phyloP scores from a whole-genome alignment of 2,113 vertebrate genomes.

The Canis aureus region DNA sequence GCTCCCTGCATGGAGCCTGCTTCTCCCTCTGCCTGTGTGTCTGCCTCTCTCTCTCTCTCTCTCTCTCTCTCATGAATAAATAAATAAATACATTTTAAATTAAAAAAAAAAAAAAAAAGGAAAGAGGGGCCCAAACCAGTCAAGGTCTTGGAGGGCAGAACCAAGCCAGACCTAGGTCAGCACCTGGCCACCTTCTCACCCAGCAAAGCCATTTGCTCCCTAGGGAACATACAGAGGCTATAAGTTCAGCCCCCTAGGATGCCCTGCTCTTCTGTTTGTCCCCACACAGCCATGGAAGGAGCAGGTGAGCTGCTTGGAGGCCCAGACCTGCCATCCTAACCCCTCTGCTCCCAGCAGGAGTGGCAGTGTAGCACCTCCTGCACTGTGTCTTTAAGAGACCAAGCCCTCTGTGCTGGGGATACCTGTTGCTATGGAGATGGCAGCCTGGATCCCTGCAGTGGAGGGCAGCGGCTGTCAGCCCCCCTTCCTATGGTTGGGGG shows the following conservation, averaged over 20 bases:
- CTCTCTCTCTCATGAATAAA: too few relatives aligned
- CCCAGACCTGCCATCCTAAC: neutral
- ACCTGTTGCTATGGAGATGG: conserved; percentile 82
- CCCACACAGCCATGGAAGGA: neutral
- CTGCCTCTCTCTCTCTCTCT: too few relatives aligned
- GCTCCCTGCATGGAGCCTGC: too few relatives aligned
- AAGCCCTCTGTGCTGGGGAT: conserved; percentile 51
- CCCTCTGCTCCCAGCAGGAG: neutral
- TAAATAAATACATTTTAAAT: too few relatives aligned
- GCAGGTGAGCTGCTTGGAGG: neutral
- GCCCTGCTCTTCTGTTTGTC: neutral
- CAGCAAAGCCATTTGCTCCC: neutral
- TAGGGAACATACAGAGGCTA: neutral
- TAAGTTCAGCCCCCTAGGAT: neutral
- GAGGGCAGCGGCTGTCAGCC: conserved; percentile 28
- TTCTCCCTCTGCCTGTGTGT: too few relatives aligned
- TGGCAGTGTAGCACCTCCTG: neutral
- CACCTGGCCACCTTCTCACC: neutral
- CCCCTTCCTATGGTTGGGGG: neutral
- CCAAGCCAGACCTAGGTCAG: neutral
- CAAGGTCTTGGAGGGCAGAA: neutral
- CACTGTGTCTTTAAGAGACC: conserved; percentile 74
- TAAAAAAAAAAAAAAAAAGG: neutral
- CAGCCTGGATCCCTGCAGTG: conserved; percentile 44
- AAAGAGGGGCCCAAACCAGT: neutral